A percentile compares a stretch with the other conserved stretches of the same genome.
phyloP scores from a whole-genome alignment of 2,113 vertebrate species.

The Solea solea region DNA sequence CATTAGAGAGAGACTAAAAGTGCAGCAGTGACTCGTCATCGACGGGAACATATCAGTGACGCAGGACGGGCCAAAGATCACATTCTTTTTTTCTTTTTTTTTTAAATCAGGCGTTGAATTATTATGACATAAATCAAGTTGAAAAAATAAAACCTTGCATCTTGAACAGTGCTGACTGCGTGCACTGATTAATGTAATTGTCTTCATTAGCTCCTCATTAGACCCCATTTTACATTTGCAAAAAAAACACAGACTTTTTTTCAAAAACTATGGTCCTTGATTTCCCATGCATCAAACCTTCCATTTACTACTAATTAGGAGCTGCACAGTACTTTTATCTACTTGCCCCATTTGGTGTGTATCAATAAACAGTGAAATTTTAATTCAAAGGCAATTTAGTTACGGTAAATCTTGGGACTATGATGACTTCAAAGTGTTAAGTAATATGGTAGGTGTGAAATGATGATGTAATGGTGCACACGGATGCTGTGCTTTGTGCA shows the following conservation, averaged over 20 bases:
- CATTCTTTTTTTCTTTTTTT: not conserved
- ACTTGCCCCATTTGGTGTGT: slow-evolving; percentile 44
- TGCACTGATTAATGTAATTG: slow-evolving; percentile 42
- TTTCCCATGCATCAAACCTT: slow-evolving; percentile 23
- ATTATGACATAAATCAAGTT: not conserved
- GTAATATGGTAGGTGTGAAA: not conserved
- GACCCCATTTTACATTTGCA: slow-evolving; percentile 40
- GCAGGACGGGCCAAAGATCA: slow-evolving; percentile 4
- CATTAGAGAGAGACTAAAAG: slow-evolving; percentile 25
- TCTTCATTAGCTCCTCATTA: slow-evolving; percentile 51
- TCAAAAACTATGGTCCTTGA: slow-evolving; percentile 15
- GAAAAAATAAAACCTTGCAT: not conserved
- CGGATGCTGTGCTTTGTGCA: not conserved
- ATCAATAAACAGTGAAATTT: slow-evolving; percentile 6
- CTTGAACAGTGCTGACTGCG: slow-evolving; percentile 14
- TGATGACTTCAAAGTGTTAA: not conserved
- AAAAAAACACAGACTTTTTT: slow-evolving; percentile 44
- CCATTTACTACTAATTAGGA: slow-evolving; percentile 48
- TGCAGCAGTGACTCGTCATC: slow-evolving; percentile 19
- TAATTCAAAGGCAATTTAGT: slow-evolving; percentile 17
- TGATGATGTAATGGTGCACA: not conserved
- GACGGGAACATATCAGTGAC: not conserved
- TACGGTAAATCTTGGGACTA: slow-evolving; percentile 5
- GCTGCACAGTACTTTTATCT: slow-evolving; percentile 24
- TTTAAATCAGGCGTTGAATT: no score